These are phyloP conservation scores for Cydia strobilella DNA, from an alignment of 1,140 invertebrate species.

Conservation along the genomic window DNA sequence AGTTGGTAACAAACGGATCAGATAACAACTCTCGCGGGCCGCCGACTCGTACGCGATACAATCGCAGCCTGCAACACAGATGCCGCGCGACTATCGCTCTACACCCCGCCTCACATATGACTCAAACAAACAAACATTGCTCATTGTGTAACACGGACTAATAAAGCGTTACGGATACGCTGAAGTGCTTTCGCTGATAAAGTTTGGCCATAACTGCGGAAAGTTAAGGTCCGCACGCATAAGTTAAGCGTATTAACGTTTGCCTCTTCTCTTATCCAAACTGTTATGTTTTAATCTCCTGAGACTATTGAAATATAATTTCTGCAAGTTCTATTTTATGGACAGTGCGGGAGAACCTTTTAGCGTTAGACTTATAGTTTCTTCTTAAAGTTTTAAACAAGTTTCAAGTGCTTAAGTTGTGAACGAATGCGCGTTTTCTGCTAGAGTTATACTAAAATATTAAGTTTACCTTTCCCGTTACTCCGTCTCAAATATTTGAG, in stretches of 20 bases:
- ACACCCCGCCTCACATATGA: slow-evolving; percentile 43
- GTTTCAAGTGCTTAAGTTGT: slow-evolving; percentile 13
- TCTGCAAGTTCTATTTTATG: slow-evolving; percentile 40
- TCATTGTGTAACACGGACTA: slow-evolving; percentile 43
- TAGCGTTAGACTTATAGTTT: slow-evolving; percentile 19
- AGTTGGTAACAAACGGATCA: slow-evolving; percentile 58
- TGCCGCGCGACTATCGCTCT: slow-evolving; percentile 43
- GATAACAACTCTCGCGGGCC: slow-evolving; percentile 61
- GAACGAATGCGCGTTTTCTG: slow-evolving; percentile 10
- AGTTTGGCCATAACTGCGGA: slow-evolving; percentile 57
- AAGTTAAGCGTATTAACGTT: slow-evolving; percentile 65
- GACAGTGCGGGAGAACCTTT: slow-evolving; percentile 1
- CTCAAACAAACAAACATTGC: slow-evolving; percentile 58
- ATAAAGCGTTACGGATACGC: slow-evolving; percentile 41
- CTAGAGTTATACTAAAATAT: neutral
- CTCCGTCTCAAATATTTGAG: neutral
- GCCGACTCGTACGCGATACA: slow-evolving; percentile 51
- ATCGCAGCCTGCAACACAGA: slow-evolving; percentile 48
- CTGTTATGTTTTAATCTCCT: slow-evolving; percentile 54
- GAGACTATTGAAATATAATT: slow-evolving; percentile 50
- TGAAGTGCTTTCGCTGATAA: slow-evolving; percentile 49
- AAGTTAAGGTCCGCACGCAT: slow-evolving; percentile 59
- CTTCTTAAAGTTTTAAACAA: slow-evolving; percentile 19
- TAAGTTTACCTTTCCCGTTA: neutral
- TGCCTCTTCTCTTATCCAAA: slow-evolving; percentile 45